These are phyloP conservation scores for Drosophila koepferae DNA, from an alignment of 2,888 invertebrate genomes.

Conservation along the genomic window DNA sequence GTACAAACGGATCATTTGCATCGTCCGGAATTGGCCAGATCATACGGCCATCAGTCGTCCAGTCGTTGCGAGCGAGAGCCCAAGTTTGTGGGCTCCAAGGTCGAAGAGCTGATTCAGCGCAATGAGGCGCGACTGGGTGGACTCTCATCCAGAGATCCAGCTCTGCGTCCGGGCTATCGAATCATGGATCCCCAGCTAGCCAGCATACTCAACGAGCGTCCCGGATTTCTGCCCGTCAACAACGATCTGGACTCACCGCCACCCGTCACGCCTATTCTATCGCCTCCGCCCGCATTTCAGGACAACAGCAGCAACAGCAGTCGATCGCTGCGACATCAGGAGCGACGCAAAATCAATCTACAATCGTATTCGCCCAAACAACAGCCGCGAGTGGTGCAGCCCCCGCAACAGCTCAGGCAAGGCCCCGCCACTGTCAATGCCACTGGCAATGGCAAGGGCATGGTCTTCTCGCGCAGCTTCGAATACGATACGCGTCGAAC, in stretches of 20 bases:
- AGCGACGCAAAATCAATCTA: conserved; percentile 64
- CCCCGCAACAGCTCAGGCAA: conserved; percentile 41
- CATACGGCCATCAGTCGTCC: conserved; percentile 62
- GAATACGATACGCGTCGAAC: conserved; percentile 84
- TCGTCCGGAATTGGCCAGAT: conserved; percentile 61
- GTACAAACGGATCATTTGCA: conserved; percentile 77
- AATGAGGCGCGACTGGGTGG: conserved; percentile 80
- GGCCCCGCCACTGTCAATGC: conserved; percentile 34
- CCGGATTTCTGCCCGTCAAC: conserved; percentile 84
- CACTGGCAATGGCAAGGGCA: conserved; percentile 72
- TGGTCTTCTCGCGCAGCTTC: conserved; percentile 85
- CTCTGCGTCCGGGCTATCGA: conserved; percentile 83
- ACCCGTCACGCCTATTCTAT: conserved; percentile 89
- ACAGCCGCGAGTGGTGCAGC: conserved; percentile 48
- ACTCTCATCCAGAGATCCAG: conserved; percentile 60
- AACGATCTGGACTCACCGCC: conserved; percentile 87
- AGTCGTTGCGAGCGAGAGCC: conserved; percentile 63
- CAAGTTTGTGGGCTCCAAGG: conserved; percentile 82
- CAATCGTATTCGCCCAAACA: conserved; percentile 51
- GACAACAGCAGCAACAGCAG: conserved; percentile 84
- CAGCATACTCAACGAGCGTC: conserved; percentile 84
- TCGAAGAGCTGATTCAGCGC: conserved; percentile 85
- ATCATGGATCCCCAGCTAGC: conserved; percentile 84
- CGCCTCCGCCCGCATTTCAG: conserved; percentile 90
- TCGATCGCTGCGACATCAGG: conserved; percentile 71